A percentile compares a stretch with the other conserved stretches of the same genome.
phyloP scores from a whole-genome alignment of 2,888 invertebrate species.

The Rhimphoctona megacephalus region DNA sequence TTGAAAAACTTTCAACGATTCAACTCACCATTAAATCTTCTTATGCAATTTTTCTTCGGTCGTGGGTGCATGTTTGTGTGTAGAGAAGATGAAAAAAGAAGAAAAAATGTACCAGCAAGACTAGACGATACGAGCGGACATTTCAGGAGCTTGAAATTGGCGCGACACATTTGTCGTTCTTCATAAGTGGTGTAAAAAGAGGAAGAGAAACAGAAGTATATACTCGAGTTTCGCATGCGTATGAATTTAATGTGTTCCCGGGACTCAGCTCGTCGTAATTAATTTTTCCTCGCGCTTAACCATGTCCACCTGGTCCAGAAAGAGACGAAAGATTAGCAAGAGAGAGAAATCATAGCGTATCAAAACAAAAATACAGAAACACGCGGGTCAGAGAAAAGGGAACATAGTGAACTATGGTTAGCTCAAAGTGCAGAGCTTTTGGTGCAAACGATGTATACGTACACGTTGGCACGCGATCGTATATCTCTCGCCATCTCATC shows the following conservation, averaged over 20 bases:
- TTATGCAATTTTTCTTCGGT: neutral
- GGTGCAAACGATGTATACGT: conserved; percentile 54
- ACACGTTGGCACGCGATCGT: conserved; percentile 56
- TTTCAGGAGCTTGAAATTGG: neutral
- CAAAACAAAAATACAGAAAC: conserved; percentile 18
- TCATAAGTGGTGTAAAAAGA: conserved; percentile 25
- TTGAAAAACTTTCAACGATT: conserved; percentile 4
- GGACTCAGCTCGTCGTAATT: conserved; percentile 55
- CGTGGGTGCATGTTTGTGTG: neutral
- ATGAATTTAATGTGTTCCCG: conserved; percentile 62
- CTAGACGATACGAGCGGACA: neutral
- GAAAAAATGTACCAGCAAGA: neutral
- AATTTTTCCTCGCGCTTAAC: conserved; percentile 66
- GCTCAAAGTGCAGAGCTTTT: conserved; percentile 40
- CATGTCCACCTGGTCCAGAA: conserved; percentile 54
- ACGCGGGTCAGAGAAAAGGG: conserved; percentile 11
- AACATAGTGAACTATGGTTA: conserved; percentile 51
- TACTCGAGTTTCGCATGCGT: conserved; percentile 41
- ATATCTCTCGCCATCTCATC: conserved; percentile 68
- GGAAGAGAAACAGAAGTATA: conserved; percentile 4
- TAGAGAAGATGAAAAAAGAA: neutral
- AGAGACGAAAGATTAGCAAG: neutral
- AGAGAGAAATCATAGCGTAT: neutral
- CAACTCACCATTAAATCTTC: conserved; percentile 4
- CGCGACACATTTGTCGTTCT: conserved; percentile 17